phyloP scores from a whole-genome alignment of 2,888 invertebrate species.

The Oxystoma pomonae region DNA sequence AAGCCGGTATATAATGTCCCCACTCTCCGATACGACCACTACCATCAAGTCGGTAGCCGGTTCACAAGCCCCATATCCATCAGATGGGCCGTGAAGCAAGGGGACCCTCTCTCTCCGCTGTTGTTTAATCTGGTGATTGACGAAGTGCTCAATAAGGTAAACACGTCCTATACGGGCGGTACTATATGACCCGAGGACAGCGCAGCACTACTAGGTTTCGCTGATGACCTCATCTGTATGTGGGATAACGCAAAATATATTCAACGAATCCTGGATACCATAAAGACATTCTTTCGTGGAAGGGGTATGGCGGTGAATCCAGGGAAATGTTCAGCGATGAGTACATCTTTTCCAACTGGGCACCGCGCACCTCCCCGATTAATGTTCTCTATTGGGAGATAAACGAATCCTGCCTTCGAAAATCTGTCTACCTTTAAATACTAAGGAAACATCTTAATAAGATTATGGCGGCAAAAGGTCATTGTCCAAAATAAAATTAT shows the following conservation, averaged over 20 bases:
- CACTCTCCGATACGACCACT: slow-evolving; percentile 11
- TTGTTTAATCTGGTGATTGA: slow-evolving; percentile 34
- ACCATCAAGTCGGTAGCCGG: slow-evolving; percentile 13
- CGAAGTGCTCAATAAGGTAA: slow-evolving; percentile 23
- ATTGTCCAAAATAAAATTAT: too few relatives aligned
- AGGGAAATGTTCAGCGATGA: slow-evolving; percentile 17
- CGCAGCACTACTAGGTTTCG: slow-evolving; percentile 18
- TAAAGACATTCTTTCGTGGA: slow-evolving; percentile 14
- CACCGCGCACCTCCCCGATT: not conserved
- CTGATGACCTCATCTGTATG: slow-evolving; percentile 27
- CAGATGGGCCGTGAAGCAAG: slow-evolving; percentile 34
- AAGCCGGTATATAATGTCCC: not conserved
- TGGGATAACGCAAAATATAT: slow-evolving; percentile 6
- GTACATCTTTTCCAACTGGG: slow-evolving; percentile 4
- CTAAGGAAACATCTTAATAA: slow-evolving; percentile 24
- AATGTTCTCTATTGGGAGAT: slow-evolving; percentile 1
- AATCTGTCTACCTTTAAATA: slow-evolving; percentile 21
- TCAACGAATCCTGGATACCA: slow-evolving; percentile 7
- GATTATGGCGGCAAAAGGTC: too few relatives aligned
- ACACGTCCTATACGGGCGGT: not conserved
- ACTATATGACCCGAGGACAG: not conserved
- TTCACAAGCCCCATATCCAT: slow-evolving; percentile 19
- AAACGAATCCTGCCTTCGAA: slow-evolving; percentile 1
- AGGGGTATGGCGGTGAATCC: slow-evolving; percentile 25
- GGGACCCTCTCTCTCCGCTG: slow-evolving; percentile 38